Base-by-base conservation (phyloP, 2,888 invertebrate genomes). In the Azorinus chamasolen region DNA sequence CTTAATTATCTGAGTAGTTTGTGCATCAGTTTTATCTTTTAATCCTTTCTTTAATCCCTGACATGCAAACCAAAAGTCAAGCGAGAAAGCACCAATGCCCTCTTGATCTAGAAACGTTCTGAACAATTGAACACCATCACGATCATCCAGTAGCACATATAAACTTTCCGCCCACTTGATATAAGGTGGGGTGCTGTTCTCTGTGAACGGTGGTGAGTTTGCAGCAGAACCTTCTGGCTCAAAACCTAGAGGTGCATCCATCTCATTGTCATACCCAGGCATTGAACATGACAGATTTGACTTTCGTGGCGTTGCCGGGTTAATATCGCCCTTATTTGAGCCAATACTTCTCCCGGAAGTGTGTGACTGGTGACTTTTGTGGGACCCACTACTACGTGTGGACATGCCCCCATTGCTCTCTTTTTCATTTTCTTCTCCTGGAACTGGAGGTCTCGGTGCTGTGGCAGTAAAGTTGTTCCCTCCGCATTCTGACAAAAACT, bases 161-260 rank as follows among this genome's bases (percentile, higher is more conserved):
- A 98, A 95, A 89, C 96, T 96, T 87, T 96, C 95, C 54, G 98
- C 97, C 98, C 98, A 98, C 92, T 96, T 96, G 90, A 97, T 94
- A 94, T 96, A 97, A 96, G 95, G 87, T 96, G 96, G 88, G 95
- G 92, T 89, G 79, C 90, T 88, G 82, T 90, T 91, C 81, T 93
- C 93, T 37, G 90, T 89, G 68, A 91, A 93, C 1, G 91, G 91
- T 10, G 93, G 91, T 14, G 94, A 93, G 83, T 91, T 91, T 16
- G 93, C 93, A 66, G 94, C 94, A 86, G 94, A 94, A 83, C 95
- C 95, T 91, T 95, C 95, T 65, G 95, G 94, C 87, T 95, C 94
- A 89, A 94, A 95, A 66, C 95, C 95, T 87, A 94, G 91, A 68
- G 94, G 94, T 70, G 95, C 92, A 63, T 88, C 88, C 83, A 85